Conservation (phyloP, 2,113 vertebrate genomes). For the Aplodontia rufa region DNA sequence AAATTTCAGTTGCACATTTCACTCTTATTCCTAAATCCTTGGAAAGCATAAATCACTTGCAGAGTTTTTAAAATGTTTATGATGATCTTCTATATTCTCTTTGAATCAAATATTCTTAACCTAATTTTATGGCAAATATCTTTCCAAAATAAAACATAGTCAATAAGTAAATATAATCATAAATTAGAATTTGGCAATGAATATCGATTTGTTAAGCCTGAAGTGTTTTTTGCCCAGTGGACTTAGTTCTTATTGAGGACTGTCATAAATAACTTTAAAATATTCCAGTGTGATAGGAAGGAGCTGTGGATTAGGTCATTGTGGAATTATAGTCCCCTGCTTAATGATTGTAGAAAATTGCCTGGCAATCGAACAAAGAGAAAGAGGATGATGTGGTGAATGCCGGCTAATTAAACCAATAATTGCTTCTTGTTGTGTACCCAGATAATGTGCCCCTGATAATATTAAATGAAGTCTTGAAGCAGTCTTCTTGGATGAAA, state of each 20-base stretch:
- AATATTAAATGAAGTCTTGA: conserved; percentile 88
- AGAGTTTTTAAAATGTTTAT: not conserved
- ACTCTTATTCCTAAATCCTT: not conserved
- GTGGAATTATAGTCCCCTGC: conserved; percentile 87
- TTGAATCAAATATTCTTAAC: conserved; percentile 37
- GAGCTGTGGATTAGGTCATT: conserved; percentile 85
- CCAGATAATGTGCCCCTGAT: conserved; percentile 89
- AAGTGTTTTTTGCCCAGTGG: conserved; percentile 77
- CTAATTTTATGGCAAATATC: conserved; percentile 51
- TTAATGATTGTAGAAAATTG: conserved; percentile 90
- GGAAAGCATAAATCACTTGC: not conserved
- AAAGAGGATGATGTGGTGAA: conserved; percentile 83
- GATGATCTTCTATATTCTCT: not conserved
- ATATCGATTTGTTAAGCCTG: conserved; percentile 73
- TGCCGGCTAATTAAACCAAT: conserved; percentile 90
- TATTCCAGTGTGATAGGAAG: conserved; percentile 85
- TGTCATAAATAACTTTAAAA: conserved; percentile 88
- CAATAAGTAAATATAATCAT: conserved; percentile 62
- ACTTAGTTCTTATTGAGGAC: conserved; percentile 83
- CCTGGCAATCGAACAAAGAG: conserved; percentile 88
- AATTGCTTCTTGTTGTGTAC: conserved; percentile 88
- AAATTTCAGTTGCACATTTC: not conserved
- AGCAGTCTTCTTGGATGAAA: conserved; percentile 83
- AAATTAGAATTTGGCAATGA: conserved; percentile 56
- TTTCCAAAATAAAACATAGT: conserved; percentile 38